Percentiles rank a stretch among this genome's conserved stretches.
These are phyloP conservation scores for Temnothorax unifasciatus DNA, from an alignment of 2,888 invertebrate genomes.

Conservation along the genomic window DNA sequence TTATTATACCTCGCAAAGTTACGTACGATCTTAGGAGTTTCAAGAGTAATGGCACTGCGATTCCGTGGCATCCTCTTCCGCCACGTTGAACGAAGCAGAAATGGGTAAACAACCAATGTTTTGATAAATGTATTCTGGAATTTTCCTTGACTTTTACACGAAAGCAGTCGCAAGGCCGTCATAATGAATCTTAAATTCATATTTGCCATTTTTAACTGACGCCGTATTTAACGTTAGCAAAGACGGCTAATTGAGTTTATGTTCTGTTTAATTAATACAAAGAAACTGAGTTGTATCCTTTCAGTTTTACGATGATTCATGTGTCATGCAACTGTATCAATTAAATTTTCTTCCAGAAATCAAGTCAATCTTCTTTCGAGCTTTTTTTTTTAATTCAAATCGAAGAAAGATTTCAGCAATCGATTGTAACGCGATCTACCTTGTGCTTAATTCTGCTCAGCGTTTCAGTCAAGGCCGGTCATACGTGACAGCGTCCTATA, in stretches of 20 bases:
- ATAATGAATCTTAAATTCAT: not conserved
- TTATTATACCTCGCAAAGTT: slow-evolving; percentile 48
- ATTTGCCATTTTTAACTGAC: not conserved
- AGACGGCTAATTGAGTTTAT: not conserved
- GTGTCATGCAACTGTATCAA: not conserved
- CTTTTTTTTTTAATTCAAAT: not conserved
- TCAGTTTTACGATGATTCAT: not conserved
- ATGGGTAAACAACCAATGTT: slow-evolving; percentile 34
- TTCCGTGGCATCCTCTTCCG: slow-evolving; percentile 18
- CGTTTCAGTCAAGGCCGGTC: slow-evolving; percentile 9
- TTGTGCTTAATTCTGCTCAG: slow-evolving; percentile 18
- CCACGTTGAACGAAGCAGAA: slow-evolving; percentile 34
- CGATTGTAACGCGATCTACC: not conserved
- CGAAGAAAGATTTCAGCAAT: not conserved
- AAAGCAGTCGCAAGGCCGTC: not conserved
- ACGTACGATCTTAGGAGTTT: slow-evolving; percentile 27
- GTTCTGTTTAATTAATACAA: not conserved
- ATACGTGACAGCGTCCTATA: slow-evolving; percentile 24
- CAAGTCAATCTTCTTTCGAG: not conserved
- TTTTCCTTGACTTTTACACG: not conserved
- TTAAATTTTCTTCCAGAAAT: not conserved
- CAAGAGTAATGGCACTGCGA: slow-evolving; percentile 8
- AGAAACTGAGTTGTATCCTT: not conserved
- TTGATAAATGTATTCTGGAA: slow-evolving; percentile 24
- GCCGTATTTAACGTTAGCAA: not conserved